Evolutionary conservation across 1,140 invertebrate genomes (phyloP).

Genomic region (Drosophila kurseongensis): DNA sequence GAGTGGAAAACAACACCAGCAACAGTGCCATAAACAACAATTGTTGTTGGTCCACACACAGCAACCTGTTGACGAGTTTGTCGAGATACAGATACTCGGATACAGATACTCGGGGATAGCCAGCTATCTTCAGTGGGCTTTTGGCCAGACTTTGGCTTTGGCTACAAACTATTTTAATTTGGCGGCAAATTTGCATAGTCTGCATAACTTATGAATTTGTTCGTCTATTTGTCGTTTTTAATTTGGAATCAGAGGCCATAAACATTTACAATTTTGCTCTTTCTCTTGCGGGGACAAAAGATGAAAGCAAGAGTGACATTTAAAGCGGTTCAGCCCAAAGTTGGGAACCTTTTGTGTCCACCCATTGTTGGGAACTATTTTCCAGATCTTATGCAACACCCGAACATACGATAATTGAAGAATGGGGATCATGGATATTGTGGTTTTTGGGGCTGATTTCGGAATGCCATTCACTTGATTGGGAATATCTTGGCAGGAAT

Average conservation of each 20-base stretch:
- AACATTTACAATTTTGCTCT: constrained; percentile 46
- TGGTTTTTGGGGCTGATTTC: constrained; percentile 33
- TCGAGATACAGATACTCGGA: constrained; percentile 27
- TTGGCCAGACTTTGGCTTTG: constrained; percentile 28
- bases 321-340: constrained; percentile 28
- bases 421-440: constrained; percentile 41
- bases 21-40: constrained; percentile 52
- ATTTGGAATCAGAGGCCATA: constrained; percentile 48
- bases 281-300: constrained; percentile 51
- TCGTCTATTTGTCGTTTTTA: constrained; percentile 69
- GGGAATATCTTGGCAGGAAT: constrained; percentile 31
- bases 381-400: constrained; percentile 23
- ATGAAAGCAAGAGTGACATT: constrained; percentile 78
- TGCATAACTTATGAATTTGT: constrained; percentile 66
- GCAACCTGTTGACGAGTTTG: constrained; percentile 48
- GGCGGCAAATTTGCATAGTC: constrained; percentile 67
- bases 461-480: constrained; percentile 47
- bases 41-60: constrained; percentile 24
- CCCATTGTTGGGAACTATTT: constrained; percentile 23
- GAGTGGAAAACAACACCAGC: constrained; percentile 59
- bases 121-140: constrained; percentile 36
- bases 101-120: constrained; percentile 18
- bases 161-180: constrained; percentile 68
- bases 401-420: constrained; percentile 33
- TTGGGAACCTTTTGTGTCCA: constrained; percentile 38